Conservation (phyloP, 2,113 vertebrate species). For the Cyprinus carpio region DNA sequence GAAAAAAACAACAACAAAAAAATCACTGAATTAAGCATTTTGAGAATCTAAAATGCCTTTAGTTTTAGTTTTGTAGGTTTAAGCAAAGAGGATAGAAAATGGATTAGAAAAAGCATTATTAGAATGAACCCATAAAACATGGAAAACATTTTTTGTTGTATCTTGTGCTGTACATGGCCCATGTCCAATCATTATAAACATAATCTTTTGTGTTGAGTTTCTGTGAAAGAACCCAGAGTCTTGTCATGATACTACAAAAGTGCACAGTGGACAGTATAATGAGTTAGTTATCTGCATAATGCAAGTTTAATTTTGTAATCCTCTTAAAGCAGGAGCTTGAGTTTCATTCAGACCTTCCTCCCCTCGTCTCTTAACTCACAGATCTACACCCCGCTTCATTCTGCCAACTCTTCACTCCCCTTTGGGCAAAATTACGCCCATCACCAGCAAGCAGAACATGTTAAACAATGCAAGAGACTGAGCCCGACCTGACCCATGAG, state of each 20-base stretch:
- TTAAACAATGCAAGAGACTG: not conserved
- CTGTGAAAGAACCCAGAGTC: not conserved
- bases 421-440: not conserved
- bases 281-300: not conserved
- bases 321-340: not conserved
- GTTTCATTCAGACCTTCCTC: not conserved
- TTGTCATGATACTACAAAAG: not conserved
- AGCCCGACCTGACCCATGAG: not conserved
- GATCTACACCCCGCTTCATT: not conserved
- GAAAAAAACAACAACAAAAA: no score
- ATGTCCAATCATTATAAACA: conserved; percentile 9
- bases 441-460: not conserved
- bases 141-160: not conserved
- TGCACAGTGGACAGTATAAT: not conserved
- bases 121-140: no score
- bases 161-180: not conserved
- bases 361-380: not conserved
- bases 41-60: no score
- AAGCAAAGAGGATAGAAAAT: no score
- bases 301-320: not conserved
- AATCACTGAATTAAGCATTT: no score
- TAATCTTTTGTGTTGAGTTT: not conserved
- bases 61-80: no score
- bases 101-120: no score
- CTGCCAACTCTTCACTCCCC: not conserved